Conservation (phyloP, 2,888 invertebrate species). For the Mechanitis mazaeus region DNA sequence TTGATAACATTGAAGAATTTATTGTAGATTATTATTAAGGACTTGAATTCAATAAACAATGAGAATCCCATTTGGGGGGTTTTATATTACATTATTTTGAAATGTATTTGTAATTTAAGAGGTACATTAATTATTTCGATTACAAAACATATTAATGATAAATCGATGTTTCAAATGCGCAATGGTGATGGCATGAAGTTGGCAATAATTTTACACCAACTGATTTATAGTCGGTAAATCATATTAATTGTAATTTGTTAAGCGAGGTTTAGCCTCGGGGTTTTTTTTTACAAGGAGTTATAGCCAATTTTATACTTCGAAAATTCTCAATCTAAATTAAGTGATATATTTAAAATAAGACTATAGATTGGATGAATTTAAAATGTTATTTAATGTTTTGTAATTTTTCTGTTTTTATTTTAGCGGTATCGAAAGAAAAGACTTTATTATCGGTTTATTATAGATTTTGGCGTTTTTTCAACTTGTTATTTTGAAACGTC, state of each 20-base stretch:
- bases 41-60: neutral
- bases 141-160: neutral
- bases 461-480: too few species aligned
- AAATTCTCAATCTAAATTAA: conserved; percentile 16
- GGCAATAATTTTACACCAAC: conserved; percentile 21
- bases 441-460: too few species aligned
- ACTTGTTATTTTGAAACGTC: too few species aligned
- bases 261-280: conserved; percentile 31
- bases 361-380: too few species aligned
- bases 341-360: conserved; percentile 12
- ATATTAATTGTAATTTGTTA: conserved; percentile 65
- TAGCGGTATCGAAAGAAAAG: too few species aligned
- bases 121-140: neutral
- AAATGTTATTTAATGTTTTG: too few species aligned
- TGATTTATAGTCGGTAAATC: conserved; percentile 61
- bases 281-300: conserved; percentile 20
- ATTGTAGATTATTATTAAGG: conserved; percentile 4
- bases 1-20: conserved; percentile 17
- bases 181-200: conserved; percentile 22
- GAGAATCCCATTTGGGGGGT: neutral
- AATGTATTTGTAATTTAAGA: neutral
- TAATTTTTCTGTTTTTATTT: too few species aligned
- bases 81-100: neutral
- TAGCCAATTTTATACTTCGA: conserved; percentile 16
- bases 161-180: conserved; percentile 13